Base-by-base conservation (phyloP, 1,140 invertebrate species). In the Sweltsa coloradensis region DNA sequence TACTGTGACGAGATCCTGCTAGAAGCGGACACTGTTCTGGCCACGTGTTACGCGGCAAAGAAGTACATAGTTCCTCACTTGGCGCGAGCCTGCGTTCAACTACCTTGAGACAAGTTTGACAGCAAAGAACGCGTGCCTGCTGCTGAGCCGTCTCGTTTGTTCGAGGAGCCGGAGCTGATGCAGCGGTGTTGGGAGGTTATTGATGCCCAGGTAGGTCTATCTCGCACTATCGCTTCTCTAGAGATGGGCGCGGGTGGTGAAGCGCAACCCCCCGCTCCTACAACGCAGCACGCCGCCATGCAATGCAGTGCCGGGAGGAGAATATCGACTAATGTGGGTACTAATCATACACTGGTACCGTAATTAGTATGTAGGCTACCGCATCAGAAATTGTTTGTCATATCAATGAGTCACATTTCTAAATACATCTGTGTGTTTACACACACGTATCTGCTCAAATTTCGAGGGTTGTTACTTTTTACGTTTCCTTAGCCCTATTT, bases 1-100 rank as follows among this genome's bases (percentile, higher is more conserved):
- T 97, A 97, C 68, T 92, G 88, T 72, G 93, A 97, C 75, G 90
- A 96, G 71, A 89, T 93, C 54, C 82, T 87, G 58, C 65, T 93
- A 52, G 87, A 93, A 72, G 86, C 88, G 23, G 89, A 93, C 59
- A 90, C 85, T 47, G 89, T 93, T 24, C 63, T 93, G 47, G 84
- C 89, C 45, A 92, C 89, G 2, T 64, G 93, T 3, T 91, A 93
- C 64, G 88, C 87, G 22, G 89, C 89, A 19, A 93, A 94, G 62
- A 93, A 93, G 64, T 94, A 93, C 65, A 87, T 93, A 58, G 86
- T 94, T 27, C 89, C 89, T 25, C 85, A 91, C 67, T 71, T 94
- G 59, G 88, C 89, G 34, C 73, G 82, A 51, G 85, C 87, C 25
- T 93, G 90, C 68, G 89, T 94, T n/a, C 43, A 86, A 83, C 65